phyloP scores from a whole-genome alignment of 2,888 invertebrate species.

The Macropis europaea region DNA sequence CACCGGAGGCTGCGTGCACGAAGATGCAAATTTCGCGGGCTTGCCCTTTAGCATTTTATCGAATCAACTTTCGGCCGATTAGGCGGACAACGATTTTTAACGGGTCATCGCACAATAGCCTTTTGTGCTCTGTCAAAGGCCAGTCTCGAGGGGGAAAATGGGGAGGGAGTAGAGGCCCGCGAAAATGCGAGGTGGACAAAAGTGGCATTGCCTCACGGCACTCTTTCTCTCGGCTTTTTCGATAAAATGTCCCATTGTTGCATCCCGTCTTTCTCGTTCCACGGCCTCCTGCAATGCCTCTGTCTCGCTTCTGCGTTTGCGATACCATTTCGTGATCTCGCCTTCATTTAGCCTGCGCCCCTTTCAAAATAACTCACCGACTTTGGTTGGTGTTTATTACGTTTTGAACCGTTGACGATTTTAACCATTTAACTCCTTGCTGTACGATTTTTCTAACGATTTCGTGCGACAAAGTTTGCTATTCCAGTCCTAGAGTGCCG shows the following conservation, averaged over 20 bases:
- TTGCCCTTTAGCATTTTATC: constrained; percentile 54
- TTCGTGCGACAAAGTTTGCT: no score
- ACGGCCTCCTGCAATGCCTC: neutral
- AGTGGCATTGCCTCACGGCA: constrained; percentile 40
- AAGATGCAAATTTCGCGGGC: constrained; percentile 45
- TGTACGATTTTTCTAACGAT: no score
- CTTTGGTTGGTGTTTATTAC: no score
- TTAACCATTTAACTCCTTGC: no score
- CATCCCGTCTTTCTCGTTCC: neutral
- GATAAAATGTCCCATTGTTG: constrained; percentile 44
- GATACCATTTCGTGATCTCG: neutral
- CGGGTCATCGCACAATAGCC: constrained; percentile 56
- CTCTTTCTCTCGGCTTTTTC: constrained; percentile 23
- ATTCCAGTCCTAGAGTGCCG: no score
- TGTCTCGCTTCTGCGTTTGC: neutral
- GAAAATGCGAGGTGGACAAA: constrained; percentile 47
- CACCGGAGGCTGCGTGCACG: constrained; percentile 34
- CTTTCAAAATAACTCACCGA: no score
- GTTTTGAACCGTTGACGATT: no score
- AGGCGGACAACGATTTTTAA: constrained; percentile 56
- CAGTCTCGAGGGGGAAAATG: constrained; percentile 10
- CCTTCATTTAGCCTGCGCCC: neutral
- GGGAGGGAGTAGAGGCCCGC: neutral
- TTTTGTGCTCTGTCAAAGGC: constrained; percentile 53
- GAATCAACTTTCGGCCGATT: constrained; percentile 57